Evolutionary conservation across 92 coral and sea anemone genomes (phyloP).

Genomic region (Desmophyllum pertusum): DNA sequence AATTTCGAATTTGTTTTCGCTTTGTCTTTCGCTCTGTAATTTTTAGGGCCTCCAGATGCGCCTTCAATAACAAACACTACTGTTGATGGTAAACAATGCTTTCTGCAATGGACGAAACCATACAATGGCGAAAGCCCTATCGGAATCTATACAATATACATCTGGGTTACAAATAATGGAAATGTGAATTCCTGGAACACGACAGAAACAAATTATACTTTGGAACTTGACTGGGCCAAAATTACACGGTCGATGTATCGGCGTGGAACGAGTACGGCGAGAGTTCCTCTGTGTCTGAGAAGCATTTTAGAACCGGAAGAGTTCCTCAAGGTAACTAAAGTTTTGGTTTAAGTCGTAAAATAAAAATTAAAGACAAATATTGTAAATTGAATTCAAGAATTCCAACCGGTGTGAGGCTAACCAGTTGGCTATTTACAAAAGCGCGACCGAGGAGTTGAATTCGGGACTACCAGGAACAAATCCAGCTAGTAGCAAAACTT

Average conservation of each 20-base stretch:
- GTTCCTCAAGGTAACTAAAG: slow-evolving; percentile 27
- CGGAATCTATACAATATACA: slow-evolving; percentile 6
- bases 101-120: slow-evolving; percentile 24
- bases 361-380: not conserved
- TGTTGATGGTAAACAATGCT: slow-evolving; percentile 26
- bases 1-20: not conserved
- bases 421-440: too few relatives aligned
- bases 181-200: slow-evolving; percentile 11
- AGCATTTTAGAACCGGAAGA: slow-evolving; percentile 1
- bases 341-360: not conserved
- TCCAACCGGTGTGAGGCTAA: not conserved
- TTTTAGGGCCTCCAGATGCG: slow-evolving; percentile 32
- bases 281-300: not conserved
- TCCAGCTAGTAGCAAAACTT: too few relatives aligned
- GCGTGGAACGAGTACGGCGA: slow-evolving; percentile 38
- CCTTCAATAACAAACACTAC: slow-evolving; percentile 19
- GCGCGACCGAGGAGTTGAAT: too few relatives aligned
- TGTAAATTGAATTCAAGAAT: not conserved
- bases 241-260: slow-evolving; percentile 11
- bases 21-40: not conserved
- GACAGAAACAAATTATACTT: not conserved
- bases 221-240: slow-evolving; percentile 20
- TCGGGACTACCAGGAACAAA: too few relatives aligned
- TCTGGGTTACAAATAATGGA: not conserved
- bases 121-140: slow-evolving; percentile 30